These are phyloP conservation scores for Anthonomus grandis DNA, from an alignment of 1,140 invertebrate species.

Conservation along the genomic window DNA sequence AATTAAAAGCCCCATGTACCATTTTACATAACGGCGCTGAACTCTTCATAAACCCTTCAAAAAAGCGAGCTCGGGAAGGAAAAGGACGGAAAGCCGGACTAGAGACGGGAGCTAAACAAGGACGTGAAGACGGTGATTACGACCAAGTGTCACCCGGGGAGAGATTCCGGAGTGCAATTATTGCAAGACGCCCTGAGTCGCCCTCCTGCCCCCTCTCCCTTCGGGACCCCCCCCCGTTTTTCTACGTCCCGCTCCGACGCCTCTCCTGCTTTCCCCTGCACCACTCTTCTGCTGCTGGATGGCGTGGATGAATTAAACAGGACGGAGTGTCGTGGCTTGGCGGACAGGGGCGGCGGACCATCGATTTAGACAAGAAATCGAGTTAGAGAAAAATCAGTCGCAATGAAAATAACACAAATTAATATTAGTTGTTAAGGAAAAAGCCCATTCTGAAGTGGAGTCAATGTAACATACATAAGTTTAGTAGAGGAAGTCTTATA, in stretches of 20 bases:
- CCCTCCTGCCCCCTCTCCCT: too few species aligned
- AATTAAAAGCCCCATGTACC: constrained; percentile 10
- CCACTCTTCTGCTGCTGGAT: too few species aligned
- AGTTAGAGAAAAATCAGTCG: too few species aligned
- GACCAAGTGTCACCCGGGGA: constrained; percentile 46
- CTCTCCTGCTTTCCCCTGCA: too few species aligned
- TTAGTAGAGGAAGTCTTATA: too few species aligned
- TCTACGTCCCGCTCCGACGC: too few species aligned
- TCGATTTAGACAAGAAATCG: too few species aligned
- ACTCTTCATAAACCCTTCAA: constrained; percentile 24
- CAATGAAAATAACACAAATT: too few species aligned
- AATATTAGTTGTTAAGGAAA: too few species aligned
- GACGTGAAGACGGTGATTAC: constrained; percentile 36
- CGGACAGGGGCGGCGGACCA: not conserved
- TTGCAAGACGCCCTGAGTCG: constrained; percentile 35
- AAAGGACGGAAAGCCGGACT: constrained; percentile 19
- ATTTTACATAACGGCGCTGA: constrained; percentile 16
- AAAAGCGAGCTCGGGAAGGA: constrained; percentile 21
- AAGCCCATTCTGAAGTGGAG: too few species aligned
- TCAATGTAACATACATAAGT: too few species aligned
- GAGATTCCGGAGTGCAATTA: constrained; percentile 46
- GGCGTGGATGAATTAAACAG: constrained; percentile 45
- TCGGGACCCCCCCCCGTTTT: too few species aligned
- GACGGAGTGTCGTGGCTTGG: constrained; percentile 14
- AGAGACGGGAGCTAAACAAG: constrained; percentile 22